phyloP scores from a whole-genome alignment of 2,113 vertebrate genomes.

The Periophthalmodon schlosseri region DNA sequence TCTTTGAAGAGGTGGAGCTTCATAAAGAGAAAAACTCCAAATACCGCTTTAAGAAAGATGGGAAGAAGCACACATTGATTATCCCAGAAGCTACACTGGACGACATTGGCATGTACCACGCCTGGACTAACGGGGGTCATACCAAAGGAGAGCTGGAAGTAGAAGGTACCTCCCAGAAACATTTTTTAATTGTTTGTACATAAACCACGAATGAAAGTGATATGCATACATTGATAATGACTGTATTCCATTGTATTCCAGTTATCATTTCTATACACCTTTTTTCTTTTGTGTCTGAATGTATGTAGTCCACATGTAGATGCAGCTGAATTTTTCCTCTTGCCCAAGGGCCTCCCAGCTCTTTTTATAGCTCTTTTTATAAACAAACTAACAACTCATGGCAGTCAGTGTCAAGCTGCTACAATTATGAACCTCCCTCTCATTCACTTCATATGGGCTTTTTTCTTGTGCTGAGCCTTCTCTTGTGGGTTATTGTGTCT shows the following conservation, averaged over 20 bases:
- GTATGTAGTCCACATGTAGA: slow-evolving; percentile 1
- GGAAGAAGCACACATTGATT: slow-evolving; percentile 84
- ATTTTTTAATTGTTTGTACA: neutral
- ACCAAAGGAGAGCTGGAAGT: slow-evolving; percentile 90
- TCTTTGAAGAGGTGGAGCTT: slow-evolving; percentile 84
- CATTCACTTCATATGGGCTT: neutral
- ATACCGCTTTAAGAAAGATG: slow-evolving; percentile 90
- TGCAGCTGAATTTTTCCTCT: slow-evolving; percentile 24
- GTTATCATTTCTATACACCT: neutral
- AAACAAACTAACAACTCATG: slow-evolving; percentile 31
- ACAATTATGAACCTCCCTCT: slow-evolving; percentile 18
- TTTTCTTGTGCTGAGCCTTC: slow-evolving; percentile 16
- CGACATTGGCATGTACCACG: slow-evolving; percentile 83
- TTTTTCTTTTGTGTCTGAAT: slow-evolving; percentile 11
- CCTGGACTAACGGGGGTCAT: slow-evolving; percentile 87
- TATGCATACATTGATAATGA: neutral
- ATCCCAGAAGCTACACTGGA: slow-evolving; percentile 82
- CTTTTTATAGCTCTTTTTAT: slow-evolving; percentile 26
- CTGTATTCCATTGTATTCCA: neutral
- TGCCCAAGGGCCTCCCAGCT: slow-evolving; percentile 21
- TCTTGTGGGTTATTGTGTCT: slow-evolving; percentile 24
- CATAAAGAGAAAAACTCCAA: slow-evolving; percentile 78
- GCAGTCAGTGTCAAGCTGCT: slow-evolving; percentile 33
- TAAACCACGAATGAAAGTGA: neutral
- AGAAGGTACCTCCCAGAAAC: slow-evolving; percentile 77